Evolutionary conservation across 2,797 vertebrate species (phyloP).

Genomic region (Notolepis coatsorum): DNA sequence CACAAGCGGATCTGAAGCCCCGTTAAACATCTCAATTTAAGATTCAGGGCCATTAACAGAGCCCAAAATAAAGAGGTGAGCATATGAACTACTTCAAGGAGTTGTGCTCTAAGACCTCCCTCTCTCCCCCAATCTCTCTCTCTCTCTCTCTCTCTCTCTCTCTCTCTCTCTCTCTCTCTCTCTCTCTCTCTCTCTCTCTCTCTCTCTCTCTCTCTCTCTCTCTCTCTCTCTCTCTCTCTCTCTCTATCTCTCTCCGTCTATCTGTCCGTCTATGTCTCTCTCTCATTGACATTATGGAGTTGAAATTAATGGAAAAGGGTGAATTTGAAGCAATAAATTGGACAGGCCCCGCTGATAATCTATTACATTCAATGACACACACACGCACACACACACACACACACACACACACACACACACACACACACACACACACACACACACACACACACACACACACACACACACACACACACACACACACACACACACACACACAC

Average conservation of each 20-base stretch:
- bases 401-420: neutral
- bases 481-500: neutral
- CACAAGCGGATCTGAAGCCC: conserved; percentile 43
- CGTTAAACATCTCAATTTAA: conserved; percentile 68
- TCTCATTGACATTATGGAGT: conserved; percentile 1
- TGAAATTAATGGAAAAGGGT: conserved; percentile 40
- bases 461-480: neutral
- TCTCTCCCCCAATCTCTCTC: neutral
- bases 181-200: neutral
- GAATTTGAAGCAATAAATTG: conserved; percentile 25
- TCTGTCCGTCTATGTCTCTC: neutral
- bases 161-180: neutral
- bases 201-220: neutral
- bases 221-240: neutral
- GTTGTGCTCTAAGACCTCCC: conserved; percentile 14
- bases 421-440: conserved; percentile 6
- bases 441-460: neutral
- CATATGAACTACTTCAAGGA: conserved; percentile 27
- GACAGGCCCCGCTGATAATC: conserved; percentile 52
- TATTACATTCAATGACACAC: conserved; percentile 35
- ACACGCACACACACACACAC: neutral
- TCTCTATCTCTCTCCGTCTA: neutral
- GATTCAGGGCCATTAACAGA: conserved; percentile 43
- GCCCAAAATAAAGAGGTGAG: conserved; percentile 44
- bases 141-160: neutral